Conservation (phyloP, 2,888 invertebrate genomes). For the Orchesella flavescens region DNA sequence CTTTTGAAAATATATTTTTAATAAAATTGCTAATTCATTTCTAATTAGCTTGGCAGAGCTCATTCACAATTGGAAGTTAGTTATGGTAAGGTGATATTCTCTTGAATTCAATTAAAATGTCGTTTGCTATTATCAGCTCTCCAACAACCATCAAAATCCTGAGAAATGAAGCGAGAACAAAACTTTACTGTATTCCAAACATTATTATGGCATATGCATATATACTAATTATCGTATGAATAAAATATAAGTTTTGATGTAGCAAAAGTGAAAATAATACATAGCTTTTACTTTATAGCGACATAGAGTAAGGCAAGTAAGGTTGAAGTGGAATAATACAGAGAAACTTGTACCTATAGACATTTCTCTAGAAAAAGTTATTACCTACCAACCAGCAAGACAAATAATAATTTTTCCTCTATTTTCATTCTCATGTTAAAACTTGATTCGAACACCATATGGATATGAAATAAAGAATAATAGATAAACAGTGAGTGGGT, state of each 20-base stretch:
- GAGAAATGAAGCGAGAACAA: not conserved
- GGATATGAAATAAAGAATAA: not conserved
- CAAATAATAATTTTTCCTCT: not conserved
- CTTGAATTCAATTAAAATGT: constrained; percentile 46
- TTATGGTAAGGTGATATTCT: not conserved
- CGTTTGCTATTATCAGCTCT: constrained; percentile 24
- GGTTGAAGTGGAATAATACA: not conserved
- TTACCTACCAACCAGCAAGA: constrained; percentile 2
- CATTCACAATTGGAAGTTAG: no score
- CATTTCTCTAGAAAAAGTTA: constrained; percentile 14
- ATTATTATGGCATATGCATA: not conserved
- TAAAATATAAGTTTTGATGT: no score
- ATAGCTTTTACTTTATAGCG: not conserved
- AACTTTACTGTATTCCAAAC: not conserved
- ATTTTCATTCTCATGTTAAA: constrained; percentile 11
- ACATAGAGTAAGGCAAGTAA: not conserved
- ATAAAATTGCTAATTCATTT: constrained; percentile 51
- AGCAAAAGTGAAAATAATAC: no score
- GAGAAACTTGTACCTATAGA: not conserved
- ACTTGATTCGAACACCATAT: not conserved
- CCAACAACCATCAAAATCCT: not conserved
- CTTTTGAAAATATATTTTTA: constrained; percentile 10
- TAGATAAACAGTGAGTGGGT: not conserved
- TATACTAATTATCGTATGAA: not conserved
- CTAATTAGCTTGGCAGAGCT: constrained; percentile 31